A percentile compares a stretch with the other conserved stretches of the same genome.
Conservation (phyloP, 2,797 vertebrate genomes). For the Remorina albescens region DNA sequence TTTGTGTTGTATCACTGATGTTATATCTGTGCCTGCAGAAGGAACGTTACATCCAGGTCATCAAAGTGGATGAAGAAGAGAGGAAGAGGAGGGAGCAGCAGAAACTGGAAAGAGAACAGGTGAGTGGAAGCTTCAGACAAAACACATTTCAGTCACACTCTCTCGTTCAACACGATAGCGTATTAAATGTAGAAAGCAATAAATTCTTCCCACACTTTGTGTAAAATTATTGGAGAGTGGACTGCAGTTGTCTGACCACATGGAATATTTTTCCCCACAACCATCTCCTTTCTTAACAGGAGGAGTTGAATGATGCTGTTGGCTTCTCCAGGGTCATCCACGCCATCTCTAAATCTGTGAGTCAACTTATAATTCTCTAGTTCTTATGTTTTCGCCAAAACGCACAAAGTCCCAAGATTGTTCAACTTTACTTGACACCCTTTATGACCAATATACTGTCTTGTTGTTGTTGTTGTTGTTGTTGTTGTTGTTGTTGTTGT, state of each 20-base stretch:
- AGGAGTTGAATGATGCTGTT: conserved; percentile 95
- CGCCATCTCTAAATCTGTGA: conserved; percentile 95
- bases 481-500: too few species aligned
- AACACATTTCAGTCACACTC: not conserved
- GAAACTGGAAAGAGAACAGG: conserved; percentile 94
- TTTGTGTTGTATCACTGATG: not conserved
- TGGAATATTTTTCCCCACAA: not conserved
- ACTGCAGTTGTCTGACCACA: not conserved
- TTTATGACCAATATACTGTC: too few species aligned
- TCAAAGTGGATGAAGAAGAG: conserved; percentile 95
- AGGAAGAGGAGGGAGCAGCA: conserved; percentile 91
- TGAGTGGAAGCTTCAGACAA: conserved; percentile 47
- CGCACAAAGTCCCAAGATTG: not conserved
- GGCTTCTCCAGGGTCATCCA: conserved; percentile 98
- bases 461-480: too few species aligned
- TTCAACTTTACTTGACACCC: not conserved
- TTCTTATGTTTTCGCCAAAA: not conserved
- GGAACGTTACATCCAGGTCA: conserved; percentile 93
- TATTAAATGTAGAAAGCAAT: not conserved
- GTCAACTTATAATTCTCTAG: conserved; percentile 58
- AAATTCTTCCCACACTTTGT: too few species aligned
- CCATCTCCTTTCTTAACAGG: conserved; percentile 77
- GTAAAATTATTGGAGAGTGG: not conserved
- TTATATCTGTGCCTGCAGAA: conserved; percentile 84
- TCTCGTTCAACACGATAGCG: not conserved